These are phyloP conservation scores for Phodopus roborovskii DNA, from an alignment of 2,113 vertebrate species.

Conservation along the genomic window DNA sequence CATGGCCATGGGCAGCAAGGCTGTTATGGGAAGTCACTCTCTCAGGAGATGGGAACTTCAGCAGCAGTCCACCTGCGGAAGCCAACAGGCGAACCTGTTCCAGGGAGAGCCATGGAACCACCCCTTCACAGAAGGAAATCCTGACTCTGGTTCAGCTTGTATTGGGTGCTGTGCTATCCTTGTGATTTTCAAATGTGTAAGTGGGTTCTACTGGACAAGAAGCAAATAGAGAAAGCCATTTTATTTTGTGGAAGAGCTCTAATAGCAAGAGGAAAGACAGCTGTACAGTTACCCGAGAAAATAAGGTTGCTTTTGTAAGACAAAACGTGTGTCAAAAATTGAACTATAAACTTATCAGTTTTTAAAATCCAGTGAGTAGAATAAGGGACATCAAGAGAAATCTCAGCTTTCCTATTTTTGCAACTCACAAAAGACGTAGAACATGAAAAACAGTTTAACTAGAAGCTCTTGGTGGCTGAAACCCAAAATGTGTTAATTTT, in stretches of 20 bases:
- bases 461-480: background rate
- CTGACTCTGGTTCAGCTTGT: constrained; percentile 1
- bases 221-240: background rate
- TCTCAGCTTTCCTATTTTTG: background rate
- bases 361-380: background rate
- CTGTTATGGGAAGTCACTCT: background rate
- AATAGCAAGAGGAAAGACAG: background rate
- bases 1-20: background rate
- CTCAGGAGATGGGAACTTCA: background rate
- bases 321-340: background rate
- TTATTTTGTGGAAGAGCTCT: constrained; percentile 18
- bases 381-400: background rate
- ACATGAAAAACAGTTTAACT: background rate
- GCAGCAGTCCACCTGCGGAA: background rate
- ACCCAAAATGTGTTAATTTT: background rate
- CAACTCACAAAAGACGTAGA: background rate
- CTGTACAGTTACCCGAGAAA: background rate
- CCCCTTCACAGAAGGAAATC: background rate
- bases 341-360: constrained; percentile 12
- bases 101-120: background rate
- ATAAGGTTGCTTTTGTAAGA: constrained; percentile 22
- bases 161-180: background rate
- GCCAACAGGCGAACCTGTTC: background rate
- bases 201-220: background rate
- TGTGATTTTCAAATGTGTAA: constrained; percentile 3